Evolutionary conservation across 2,113 vertebrate species (phyloP).

Genomic region (Anolis sagrei): DNA sequence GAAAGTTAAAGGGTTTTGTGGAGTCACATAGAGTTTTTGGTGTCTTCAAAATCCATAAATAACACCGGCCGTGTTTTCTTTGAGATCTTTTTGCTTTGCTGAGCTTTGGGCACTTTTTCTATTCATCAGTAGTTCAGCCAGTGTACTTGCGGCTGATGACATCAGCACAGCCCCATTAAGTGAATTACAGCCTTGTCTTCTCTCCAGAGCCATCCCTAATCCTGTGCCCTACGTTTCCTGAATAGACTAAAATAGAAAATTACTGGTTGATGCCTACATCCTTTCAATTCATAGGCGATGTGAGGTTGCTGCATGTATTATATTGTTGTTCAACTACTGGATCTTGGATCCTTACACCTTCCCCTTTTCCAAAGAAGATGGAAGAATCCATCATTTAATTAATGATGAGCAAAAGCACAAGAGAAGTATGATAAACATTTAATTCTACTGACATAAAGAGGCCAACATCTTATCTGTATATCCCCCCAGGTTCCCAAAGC

Average conservation of each 20-base stretch:
- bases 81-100: constrained; percentile 16
- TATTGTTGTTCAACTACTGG: constrained; percentile 13
- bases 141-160: constrained; percentile 23
- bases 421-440: not conserved
- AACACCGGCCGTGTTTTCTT: not conserved
- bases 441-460: not conserved
- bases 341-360: not conserved
- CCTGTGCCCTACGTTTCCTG: not conserved
- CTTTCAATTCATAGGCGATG: constrained; percentile 1
- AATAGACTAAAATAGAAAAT: constrained; percentile 20
- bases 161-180: constrained; percentile 39
- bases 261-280: not conserved
- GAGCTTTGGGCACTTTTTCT: not conserved
- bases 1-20: not conserved
- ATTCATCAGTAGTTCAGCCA: constrained; percentile 22
- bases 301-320: not conserved
- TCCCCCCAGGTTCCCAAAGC: not conserved
- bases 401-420: not conserved
- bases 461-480: not conserved
- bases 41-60: constrained; percentile 12
- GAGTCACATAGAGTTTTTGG: not conserved
- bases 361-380: not conserved
- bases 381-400: not conserved
- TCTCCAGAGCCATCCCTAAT: constrained; percentile 20
- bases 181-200: constrained; percentile 20